Percentiles rank a stretch among this genome's conserved stretches.
phyloP scores from a whole-genome alignment of 2,888 invertebrate species.

The Cataglyphis rosenhaueri region DNA sequence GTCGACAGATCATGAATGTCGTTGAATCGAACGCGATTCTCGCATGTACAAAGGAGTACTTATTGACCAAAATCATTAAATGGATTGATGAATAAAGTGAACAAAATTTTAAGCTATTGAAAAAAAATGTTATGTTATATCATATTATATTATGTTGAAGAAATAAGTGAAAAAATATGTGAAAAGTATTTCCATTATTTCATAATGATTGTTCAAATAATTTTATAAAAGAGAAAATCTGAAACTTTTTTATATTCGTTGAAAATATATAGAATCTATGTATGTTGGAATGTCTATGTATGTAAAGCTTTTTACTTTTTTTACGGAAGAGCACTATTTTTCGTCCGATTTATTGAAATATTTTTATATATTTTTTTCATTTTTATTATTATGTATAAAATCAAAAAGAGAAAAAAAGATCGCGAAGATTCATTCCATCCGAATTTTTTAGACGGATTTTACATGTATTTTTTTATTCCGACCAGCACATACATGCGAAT shows the following conservation, averaged over 20 bases:
- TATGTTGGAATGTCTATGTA: not conserved
- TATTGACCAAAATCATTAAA: slow-evolving; percentile 54
- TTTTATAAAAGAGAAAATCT: not conserved
- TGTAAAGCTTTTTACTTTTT: not conserved
- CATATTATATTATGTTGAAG: not conserved
- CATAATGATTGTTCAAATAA: not conserved
- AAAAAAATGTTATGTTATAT: not conserved
- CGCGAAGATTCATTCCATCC: not conserved
- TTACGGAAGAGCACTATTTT: not conserved
- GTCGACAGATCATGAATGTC: slow-evolving; percentile 54
- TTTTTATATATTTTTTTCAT: not conserved
- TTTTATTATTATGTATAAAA: not conserved
- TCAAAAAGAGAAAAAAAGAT: not conserved
- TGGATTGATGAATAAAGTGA: slow-evolving; percentile 67
- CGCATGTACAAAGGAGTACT: slow-evolving; percentile 70
- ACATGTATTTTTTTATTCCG: not conserved
- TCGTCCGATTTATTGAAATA: not conserved
- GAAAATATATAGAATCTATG: not conserved
- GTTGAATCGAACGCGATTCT: slow-evolving; percentile 68
- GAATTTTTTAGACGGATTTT: not conserved
- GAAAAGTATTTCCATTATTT: not conserved
- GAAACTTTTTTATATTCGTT: not conserved
- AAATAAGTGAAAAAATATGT: not conserved
- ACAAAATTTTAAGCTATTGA: not conserved
- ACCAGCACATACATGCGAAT: not conserved